These are phyloP conservation scores for Apostichopus leukothele DNA, from an alignment of 53 echinoderm and acorn worm species.

Conservation along the genomic window DNA sequence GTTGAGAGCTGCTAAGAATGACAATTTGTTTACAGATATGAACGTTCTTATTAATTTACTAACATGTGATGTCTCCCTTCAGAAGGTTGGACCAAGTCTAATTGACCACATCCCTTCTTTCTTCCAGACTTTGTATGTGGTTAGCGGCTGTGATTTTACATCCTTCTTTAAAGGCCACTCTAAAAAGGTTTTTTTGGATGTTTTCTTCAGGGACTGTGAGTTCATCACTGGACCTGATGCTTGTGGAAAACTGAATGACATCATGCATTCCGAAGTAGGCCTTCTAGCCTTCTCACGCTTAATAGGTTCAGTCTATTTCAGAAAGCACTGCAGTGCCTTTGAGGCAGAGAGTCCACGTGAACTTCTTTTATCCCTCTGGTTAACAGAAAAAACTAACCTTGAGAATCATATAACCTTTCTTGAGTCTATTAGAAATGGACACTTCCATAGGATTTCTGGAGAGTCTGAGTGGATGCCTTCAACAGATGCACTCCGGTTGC, in stretches of 20 bases:
- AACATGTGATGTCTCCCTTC: constrained; percentile 1
- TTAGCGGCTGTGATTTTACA: constrained; percentile 31
- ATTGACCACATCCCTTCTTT: neutral
- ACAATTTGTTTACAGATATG: constrained; percentile 16
- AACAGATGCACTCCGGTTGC: constrained; percentile 8
- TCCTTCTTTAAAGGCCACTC: constrained; percentile 41
- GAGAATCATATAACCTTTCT: constrained; percentile 4
- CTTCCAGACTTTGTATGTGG: constrained; percentile 25
- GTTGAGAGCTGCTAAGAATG: constrained; percentile 12
- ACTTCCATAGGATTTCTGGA: constrained; percentile 17
- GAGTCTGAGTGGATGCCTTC: constrained; percentile 43
- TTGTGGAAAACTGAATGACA: neutral
- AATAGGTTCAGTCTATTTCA: constrained; percentile 20
- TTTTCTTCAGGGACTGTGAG: constrained; percentile 26
- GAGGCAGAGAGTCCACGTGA: constrained; percentile 2
- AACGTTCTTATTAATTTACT: neutral
- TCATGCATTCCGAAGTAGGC: neutral
- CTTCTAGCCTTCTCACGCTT: neutral
- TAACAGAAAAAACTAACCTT: neutral
- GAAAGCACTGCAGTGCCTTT: constrained; percentile 16
- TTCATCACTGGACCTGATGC: neutral
- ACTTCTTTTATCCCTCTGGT: neutral
- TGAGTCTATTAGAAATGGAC: constrained; percentile 3
- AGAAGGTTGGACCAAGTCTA: constrained; percentile 2
- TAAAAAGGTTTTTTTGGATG: constrained; percentile 31